Base-by-base conservation (phyloP, 2,113 vertebrate genomes). In the Merops nubicus region DNA sequence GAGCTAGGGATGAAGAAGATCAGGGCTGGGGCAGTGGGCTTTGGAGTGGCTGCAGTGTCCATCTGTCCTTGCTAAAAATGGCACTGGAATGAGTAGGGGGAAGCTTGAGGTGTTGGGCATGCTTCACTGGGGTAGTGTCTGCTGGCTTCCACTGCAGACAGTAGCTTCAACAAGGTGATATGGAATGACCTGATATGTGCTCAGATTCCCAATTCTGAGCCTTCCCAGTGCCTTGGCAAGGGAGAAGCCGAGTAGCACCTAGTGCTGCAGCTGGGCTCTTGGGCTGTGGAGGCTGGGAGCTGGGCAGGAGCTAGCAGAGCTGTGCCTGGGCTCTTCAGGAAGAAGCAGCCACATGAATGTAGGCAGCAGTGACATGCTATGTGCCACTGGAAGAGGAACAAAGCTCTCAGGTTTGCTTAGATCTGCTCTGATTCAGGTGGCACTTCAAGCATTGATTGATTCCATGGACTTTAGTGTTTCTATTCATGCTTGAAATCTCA, bases 161-260 rank as follows among this genome's bases (percentile, higher is more conserved):
- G 17, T 2, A 17, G 17, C 26, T 29, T 60, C 45, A 36, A 21
- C 12, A 89, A 18, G 6, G 5, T 47, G 5, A 2, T 18, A 8
- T 19, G 20, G 15, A 65, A 21, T 40, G 7, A 43, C 40, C 56
- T 60, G 16, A 14, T 15, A 26, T 0, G 1, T 21, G 6, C 15
- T 74, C 10, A 36, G 0, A 53, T 28, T 80, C 36, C 45, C 17
- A 6, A 0, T 23, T 20, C 0, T 5, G 62, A 67, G 47, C n/a
- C 29, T 36, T 67, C 12, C 34, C 1, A 0, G 6, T 26, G 26
- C 22, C 17, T 43, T 18, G 20, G 29, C 14, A 45, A 47, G 22
- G 47, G 12, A 54, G 25, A 54, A 68, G 19, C 6, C 2, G 10
- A 22, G 29, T 2, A 73, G 34, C 8, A 64, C 5, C 22, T 64